phyloP scores from a whole-genome alignment of 1,140 invertebrate species.

The Drosophila mojavensis region DNA sequence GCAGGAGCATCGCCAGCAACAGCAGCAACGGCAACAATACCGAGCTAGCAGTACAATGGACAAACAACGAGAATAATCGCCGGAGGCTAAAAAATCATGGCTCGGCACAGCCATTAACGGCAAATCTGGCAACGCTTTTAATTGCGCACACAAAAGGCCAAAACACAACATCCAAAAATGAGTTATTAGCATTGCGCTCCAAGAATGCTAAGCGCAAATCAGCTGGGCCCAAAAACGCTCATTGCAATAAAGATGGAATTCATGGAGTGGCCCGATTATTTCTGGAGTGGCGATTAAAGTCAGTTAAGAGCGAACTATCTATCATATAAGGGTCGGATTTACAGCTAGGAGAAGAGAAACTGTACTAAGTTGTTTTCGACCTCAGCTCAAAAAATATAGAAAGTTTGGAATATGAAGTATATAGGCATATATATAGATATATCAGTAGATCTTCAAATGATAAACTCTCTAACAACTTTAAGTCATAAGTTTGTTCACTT shows the following conservation, averaged over 20 bases:
- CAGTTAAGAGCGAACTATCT: too few species aligned
- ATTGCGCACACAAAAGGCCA: slow-evolving; percentile 65
- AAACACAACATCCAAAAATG: slow-evolving; percentile 67
- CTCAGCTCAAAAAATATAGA: too few species aligned
- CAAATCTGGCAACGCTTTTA: slow-evolving; percentile 78
- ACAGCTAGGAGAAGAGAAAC: too few species aligned
- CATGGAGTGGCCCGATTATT: neutral
- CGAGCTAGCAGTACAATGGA: slow-evolving; percentile 46
- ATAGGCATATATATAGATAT: too few species aligned
- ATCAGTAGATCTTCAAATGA: too few species aligned
- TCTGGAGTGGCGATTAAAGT: too few species aligned
- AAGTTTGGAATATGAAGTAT: too few species aligned
- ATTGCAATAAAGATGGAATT: neutral
- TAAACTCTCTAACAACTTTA: too few species aligned
- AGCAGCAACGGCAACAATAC: slow-evolving; percentile 24
- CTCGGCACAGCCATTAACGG: slow-evolving; percentile 68
- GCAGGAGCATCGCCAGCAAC: neutral
- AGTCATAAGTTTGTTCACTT: too few species aligned
- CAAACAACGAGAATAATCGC: slow-evolving; percentile 43
- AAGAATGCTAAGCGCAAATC: slow-evolving; percentile 31
- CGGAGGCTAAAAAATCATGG: slow-evolving; percentile 50
- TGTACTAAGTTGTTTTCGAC: too few species aligned
- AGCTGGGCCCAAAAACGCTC: neutral
- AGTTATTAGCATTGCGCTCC: slow-evolving; percentile 40
- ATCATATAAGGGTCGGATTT: too few species aligned